These are phyloP conservation scores for Taxidea taxus DNA, from an alignment of 2,113 vertebrate genomes.

Conservation along the genomic window DNA sequence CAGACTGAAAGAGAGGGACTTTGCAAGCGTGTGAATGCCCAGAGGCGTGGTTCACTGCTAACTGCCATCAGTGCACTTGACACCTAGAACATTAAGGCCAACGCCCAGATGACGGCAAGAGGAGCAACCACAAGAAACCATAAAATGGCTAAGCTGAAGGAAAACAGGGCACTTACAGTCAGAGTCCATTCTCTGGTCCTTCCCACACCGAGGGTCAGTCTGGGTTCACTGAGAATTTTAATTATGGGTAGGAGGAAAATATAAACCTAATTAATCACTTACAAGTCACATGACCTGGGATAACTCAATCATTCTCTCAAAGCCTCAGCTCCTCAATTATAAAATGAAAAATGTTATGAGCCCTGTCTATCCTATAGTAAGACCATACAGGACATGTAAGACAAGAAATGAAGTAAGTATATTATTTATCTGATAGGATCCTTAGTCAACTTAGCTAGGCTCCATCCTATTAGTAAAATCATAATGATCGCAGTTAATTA, in stretches of 20 bases:
- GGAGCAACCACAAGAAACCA: background rate
- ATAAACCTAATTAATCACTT: slow-evolving; percentile 20
- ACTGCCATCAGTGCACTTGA: background rate
- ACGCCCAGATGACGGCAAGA: background rate
- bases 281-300: background rate
- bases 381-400: background rate
- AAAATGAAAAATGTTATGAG: slow-evolving; percentile 25
- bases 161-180: background rate
- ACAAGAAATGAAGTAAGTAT: slow-evolving; percentile 17
- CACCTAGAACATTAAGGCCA: background rate
- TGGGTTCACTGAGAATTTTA: background rate
- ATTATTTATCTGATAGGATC: background rate
- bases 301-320: slow-evolving; percentile 10
- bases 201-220: background rate
- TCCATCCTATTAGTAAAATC: slow-evolving; percentile 34
- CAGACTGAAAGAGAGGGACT: background rate
- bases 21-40: background rate
- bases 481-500: slow-evolving; percentile 43
- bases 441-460: background rate
- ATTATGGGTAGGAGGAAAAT: background rate
- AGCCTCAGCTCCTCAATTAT: background rate
- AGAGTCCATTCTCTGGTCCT: background rate
- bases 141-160: background rate
- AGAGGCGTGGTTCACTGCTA: background rate
- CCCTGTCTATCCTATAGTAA: background rate